Percentiles rank a stretch among this genome's conserved stretches.
Evolutionary conservation across 2,888 invertebrate species (phyloP).

Genomic region (Crioceris asparagi): DNA sequence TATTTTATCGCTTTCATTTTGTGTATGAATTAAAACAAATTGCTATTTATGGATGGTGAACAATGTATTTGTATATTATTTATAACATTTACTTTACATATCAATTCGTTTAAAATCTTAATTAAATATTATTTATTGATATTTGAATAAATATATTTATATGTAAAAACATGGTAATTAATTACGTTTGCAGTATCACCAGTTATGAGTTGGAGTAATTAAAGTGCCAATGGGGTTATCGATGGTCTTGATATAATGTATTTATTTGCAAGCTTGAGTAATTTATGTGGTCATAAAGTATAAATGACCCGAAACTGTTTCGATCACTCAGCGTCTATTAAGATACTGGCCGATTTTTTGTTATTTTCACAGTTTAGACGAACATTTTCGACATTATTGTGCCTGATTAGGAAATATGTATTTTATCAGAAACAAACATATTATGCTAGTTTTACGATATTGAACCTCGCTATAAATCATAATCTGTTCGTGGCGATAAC

Average conservation of each 20-base stretch:
- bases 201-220: slow-evolving; percentile 2
- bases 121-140: slow-evolving; percentile 19
- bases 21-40: slow-evolving; percentile 8
- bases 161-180: slow-evolving; percentile 2
- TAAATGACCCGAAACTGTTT: slow-evolving; percentile 16
- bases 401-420: no score
- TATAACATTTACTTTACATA: slow-evolving; percentile 16
- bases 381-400: no score
- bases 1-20: slow-evolving; percentile 7
- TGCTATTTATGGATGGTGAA: slow-evolving; percentile 7
- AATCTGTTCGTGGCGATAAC: no score
- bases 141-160: slow-evolving; percentile 10
- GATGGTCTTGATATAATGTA: slow-evolving; percentile 1
- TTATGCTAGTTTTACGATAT: no score
- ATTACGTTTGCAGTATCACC: slow-evolving; percentile 1
- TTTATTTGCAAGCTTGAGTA: slow-evolving; percentile 13
- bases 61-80: slow-evolving; percentile 12
- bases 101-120: slow-evolving; percentile 16
- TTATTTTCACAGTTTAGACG: no score
- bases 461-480: no score
- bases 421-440: no score
- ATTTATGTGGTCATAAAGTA: slow-evolving; percentile 24
- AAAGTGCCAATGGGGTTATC: slow-evolving; percentile 4
- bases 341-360: no score
- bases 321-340: no score